Percentiles rank a stretch among this genome's conserved stretches.
Evolutionary conservation across 1,140 invertebrate species (phyloP).

Genomic region (Maniola jurtina): DNA sequence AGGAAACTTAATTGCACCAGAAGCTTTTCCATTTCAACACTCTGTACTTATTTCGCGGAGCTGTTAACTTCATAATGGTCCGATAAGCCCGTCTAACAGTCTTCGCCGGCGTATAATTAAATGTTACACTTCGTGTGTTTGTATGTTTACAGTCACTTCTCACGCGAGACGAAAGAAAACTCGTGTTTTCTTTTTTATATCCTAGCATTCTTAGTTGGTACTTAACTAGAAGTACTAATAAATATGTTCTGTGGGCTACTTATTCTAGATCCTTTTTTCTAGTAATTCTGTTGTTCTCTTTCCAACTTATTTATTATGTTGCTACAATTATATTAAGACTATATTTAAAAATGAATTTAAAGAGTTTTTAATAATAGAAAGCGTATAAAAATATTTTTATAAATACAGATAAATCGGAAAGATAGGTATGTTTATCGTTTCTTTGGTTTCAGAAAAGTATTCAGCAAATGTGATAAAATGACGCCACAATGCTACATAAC

Average conservation of each 20-base stretch:
- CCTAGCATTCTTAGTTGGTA: conserved; percentile 9
- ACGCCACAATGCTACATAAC: too few species aligned
- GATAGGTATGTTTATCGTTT: too few species aligned
- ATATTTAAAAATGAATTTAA: too few species aligned
- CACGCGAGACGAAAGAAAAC: conserved; percentile 49
- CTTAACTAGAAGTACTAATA: conserved; percentile 11
- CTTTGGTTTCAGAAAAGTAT: too few species aligned
- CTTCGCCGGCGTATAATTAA: conserved; percentile 62
- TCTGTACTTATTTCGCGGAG: conserved; percentile 33
- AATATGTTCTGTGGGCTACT: neutral
- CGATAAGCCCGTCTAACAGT: conserved; percentile 54
- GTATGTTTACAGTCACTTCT: conserved; percentile 55
- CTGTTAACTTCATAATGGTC: conserved; percentile 45
- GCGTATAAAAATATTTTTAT: too few species aligned
- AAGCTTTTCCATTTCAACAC: conserved; percentile 22
- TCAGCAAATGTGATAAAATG: too few species aligned
- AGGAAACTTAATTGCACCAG: conserved; percentile 9
- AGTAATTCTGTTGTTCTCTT: too few species aligned
- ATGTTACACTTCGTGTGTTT: conserved; percentile 54
- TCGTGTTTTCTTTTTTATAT: conserved; percentile 22
- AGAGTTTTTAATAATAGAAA: too few species aligned
- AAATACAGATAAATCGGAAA: too few species aligned
- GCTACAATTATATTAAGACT: too few species aligned
- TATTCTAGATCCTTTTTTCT: neutral
- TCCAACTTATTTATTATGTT: too few species aligned